These are phyloP conservation scores for Contarinia nasturtii DNA, from an alignment of 1,140 invertebrate genomes.

Conservation along the genomic window DNA sequence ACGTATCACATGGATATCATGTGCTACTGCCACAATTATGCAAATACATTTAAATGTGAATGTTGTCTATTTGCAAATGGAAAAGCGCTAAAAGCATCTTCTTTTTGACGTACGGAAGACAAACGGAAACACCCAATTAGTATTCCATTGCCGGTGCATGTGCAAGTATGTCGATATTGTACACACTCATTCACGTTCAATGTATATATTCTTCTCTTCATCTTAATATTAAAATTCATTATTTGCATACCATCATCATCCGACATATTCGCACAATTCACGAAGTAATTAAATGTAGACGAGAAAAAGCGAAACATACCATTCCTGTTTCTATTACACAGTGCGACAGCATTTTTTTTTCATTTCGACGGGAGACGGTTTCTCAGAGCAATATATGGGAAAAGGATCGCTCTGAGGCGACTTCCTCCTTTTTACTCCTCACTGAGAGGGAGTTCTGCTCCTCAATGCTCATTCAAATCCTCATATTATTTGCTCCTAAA, in stretches of 20 bases:
- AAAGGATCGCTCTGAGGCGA: too few relatives aligned
- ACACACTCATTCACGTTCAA: too few relatives aligned
- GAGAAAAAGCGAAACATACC: neutral
- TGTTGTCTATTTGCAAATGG: neutral
- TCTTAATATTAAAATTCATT: neutral
- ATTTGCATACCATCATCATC: neutral
- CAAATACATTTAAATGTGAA: neutral
- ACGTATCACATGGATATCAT: too few relatives aligned
- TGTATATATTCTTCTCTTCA: too few relatives aligned
- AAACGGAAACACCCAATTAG: neutral
- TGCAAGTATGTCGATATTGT: neutral
- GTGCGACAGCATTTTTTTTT: too few relatives aligned
- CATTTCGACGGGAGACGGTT: too few relatives aligned
- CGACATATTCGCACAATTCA: neutral
- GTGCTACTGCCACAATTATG: neutral
- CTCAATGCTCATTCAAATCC: too few relatives aligned
- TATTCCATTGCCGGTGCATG: neutral
- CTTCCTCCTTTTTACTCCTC: too few relatives aligned
- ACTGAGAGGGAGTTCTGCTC: too few relatives aligned
- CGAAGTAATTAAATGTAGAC: neutral
- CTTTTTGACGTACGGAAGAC: neutral
- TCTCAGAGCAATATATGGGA: too few relatives aligned
- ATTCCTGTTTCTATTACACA: too few relatives aligned
- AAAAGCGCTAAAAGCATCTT: neutral
- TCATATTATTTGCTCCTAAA: too few relatives aligned